Percentiles rank a stretch among this genome's conserved stretches.
Conservation (phyloP, 2,797 vertebrate species). For the Stomatorhinus walkeri region DNA sequence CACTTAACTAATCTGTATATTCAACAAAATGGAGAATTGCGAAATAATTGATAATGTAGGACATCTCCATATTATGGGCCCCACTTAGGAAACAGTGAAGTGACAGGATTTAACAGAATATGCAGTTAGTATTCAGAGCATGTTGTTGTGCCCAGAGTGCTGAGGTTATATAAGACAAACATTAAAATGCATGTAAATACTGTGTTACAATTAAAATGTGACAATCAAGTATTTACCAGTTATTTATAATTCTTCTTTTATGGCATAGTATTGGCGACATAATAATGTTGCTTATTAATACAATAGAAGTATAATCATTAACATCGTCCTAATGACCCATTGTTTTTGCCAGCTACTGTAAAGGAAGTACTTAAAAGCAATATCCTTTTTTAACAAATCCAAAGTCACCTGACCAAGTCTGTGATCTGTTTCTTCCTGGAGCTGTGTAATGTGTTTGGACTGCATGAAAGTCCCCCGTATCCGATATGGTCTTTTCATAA, state of each 20-base stretch:
- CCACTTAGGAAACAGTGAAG: background rate
- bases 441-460: conserved; percentile 23
- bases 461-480: conserved; percentile 23
- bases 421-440: background rate
- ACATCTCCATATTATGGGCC: background rate
- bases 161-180: background rate
- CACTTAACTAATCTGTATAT: background rate
- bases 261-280: background rate
- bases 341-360: background rate
- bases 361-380: background rate
- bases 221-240: background rate
- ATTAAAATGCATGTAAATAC: background rate
- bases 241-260: background rate
- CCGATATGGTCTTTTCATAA: conserved; percentile 33
- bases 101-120: background rate
- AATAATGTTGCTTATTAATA: background rate
- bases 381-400: background rate
- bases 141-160: background rate
- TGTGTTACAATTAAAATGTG: background rate
- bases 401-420: background rate
- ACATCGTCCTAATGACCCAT: background rate
- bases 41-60: background rate
- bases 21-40: background rate
- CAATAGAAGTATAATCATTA: background rate
- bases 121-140: background rate